phyloP scores from a whole-genome alignment of 2,797 vertebrate species.

The Geotrypetes seraphini region DNA sequence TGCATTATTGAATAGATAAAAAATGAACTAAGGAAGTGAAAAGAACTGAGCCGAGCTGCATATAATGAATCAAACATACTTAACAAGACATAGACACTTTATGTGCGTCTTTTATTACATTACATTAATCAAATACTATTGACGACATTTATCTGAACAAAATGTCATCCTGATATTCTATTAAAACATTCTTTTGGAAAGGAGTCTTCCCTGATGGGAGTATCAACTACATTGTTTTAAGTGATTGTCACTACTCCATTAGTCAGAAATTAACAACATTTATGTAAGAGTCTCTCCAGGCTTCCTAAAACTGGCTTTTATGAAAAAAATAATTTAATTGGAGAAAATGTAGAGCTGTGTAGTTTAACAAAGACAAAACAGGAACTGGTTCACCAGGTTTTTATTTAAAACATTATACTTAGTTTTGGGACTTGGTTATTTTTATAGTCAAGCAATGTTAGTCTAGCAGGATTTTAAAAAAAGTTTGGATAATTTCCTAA shows the following conservation, averaged over 20 bases:
- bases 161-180: slow-evolving; percentile 66
- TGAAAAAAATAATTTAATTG: slow-evolving; percentile 81
- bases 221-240: slow-evolving; percentile 72
- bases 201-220: slow-evolving; percentile 60
- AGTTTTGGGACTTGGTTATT: too few relatives aligned
- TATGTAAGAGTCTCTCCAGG: slow-evolving; percentile 57
- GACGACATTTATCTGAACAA: slow-evolving; percentile 63
- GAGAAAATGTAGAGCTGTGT: slow-evolving; percentile 73
- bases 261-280: slow-evolving; percentile 81
- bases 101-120: slow-evolving; percentile 77
- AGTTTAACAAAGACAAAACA: slow-evolving; percentile 54
- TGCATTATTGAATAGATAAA: slow-evolving; percentile 73
- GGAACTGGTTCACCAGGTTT: slow-evolving; percentile 25
- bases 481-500: too few relatives aligned
- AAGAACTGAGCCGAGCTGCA: slow-evolving; percentile 58
- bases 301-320: slow-evolving; percentile 45
- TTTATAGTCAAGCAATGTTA: too few relatives aligned
- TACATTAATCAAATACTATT: slow-evolving; percentile 81
- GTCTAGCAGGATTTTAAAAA: too few relatives aligned
- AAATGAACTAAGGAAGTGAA: slow-evolving; percentile 60
- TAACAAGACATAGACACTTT: slow-evolving; percentile 75
- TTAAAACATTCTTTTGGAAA: slow-evolving; percentile 56
- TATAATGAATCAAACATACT: slow-evolving; percentile 79
- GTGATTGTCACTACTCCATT: slow-evolving; percentile 70
- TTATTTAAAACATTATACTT: slow-evolving; percentile 4